phyloP scores from a whole-genome alignment of 2,113 vertebrate species.

The Centrocercus urophasianus region DNA sequence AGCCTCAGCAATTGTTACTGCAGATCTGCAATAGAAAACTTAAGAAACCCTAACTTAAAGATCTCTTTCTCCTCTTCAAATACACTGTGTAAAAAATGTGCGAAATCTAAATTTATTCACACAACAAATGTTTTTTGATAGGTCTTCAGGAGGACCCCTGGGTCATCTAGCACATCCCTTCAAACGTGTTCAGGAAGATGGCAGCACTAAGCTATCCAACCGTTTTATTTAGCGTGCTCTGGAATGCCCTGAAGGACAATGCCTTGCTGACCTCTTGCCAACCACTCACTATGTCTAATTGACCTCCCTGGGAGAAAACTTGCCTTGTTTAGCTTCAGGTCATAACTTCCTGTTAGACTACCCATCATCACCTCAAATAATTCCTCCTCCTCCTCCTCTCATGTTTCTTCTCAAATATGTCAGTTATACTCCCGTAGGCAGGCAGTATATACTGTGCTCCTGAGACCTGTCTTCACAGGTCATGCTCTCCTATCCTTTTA shows the following conservation, averaged over 20 bases:
- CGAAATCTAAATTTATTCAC: neutral
- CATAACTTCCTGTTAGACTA: neutral
- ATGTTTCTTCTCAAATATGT: neutral
- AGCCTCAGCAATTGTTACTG: neutral
- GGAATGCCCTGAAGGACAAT: accelerated
- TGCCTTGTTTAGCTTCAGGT: neutral
- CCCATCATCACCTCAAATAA: neutral
- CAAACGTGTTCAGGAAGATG: neutral
- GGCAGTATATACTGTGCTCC: accelerated
- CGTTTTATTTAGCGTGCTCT: neutral
- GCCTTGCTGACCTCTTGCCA: neutral
- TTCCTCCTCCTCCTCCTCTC: neutral
- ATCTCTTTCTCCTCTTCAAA: neutral
- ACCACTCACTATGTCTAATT: accelerated
- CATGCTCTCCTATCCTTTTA: neutral
- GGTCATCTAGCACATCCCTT: neutral
- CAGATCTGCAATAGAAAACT: neutral
- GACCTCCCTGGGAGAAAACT: neutral
- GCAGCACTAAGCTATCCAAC: neutral
- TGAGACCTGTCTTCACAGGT: neutral
- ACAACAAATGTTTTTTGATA: neutral
- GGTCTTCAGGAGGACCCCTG: neutral
- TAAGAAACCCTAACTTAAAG: neutral
- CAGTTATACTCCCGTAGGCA: neutral
- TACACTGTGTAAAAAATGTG: neutral